Conservation (phyloP, 2,888 invertebrate species). For the Hololepta plana region DNA sequence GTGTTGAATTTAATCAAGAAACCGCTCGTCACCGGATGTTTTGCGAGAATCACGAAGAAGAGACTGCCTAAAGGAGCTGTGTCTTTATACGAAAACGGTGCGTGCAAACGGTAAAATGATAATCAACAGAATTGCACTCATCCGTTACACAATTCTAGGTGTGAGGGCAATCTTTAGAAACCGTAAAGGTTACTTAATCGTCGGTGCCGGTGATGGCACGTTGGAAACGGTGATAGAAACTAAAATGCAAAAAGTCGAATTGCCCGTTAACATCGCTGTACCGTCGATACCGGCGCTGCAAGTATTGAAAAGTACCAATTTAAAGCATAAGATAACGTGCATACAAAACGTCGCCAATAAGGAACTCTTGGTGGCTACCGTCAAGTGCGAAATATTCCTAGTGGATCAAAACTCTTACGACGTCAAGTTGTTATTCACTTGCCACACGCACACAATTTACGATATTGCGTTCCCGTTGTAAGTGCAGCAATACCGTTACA, state of each 20-base stretch:
- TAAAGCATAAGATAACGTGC: conserved; percentile 56
- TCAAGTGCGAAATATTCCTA: conserved; percentile 62
- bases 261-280: no score
- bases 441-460: conserved; percentile 65
- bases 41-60: conserved; percentile 40
- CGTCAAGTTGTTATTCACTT: conserved; percentile 56
- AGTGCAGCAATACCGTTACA: no score
- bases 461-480: conserved; percentile 71
- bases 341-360: conserved; percentile 41
- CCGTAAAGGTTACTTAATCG: conserved; percentile 40
- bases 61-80: conserved; percentile 34
- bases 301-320: conserved; percentile 34
- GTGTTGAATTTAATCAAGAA: conserved; percentile 31
- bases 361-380: conserved; percentile 57
- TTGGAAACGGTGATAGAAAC: conserved; percentile 56
- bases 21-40: conserved; percentile 45
- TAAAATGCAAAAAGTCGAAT: no score
- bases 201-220: conserved; percentile 76
- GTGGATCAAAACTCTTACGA: conserved; percentile 50
- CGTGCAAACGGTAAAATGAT: no score
- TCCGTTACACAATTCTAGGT: conserved; percentile 24
- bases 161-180: conserved; percentile 46
- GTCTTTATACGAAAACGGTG: conserved; percentile 39
- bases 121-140: no score
- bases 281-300: neutral